Evolutionary conservation across 2,888 invertebrate genomes (phyloP).

Genomic region (Ormyrus thymus): DNA sequence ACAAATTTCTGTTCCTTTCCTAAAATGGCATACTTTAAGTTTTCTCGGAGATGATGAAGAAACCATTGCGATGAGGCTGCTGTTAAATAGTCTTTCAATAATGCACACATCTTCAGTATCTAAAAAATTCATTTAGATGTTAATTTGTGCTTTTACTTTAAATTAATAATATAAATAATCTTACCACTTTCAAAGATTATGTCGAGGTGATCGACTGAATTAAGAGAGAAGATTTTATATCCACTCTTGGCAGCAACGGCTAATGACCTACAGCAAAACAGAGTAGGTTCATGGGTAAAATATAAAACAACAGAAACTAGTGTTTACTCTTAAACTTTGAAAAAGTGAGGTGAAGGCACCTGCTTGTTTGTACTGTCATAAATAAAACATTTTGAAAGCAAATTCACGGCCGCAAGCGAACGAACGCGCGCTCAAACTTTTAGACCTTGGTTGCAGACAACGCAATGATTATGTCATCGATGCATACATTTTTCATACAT

Average conservation of each 20-base stretch:
- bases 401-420: conserved; percentile 40
- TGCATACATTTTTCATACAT: background rate
- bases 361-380: conserved; percentile 25
- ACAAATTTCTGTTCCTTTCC: conserved; percentile 98
- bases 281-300: background rate
- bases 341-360: conserved; percentile 8
- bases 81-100: conserved; percentile 97
- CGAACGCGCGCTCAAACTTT: conserved; percentile 18
- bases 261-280: conserved; percentile 81
- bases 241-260: conserved; percentile 94
- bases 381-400: conserved; percentile 50
- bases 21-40: conserved; percentile 97
- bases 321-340: background rate
- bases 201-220: conserved; percentile 89
- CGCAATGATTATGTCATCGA: conserved; percentile 48
- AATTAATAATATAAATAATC: background rate
- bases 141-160: background rate
- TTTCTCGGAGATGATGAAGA: conserved; percentile 92
- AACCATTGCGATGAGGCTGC: conserved; percentile 96
- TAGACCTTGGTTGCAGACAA: conserved; percentile 20
- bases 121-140: conserved; percentile 55
- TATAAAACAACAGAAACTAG: background rate
- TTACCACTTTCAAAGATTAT: conserved; percentile 90
- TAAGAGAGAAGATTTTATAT: conserved; percentile 91
- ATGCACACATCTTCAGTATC: conserved; percentile 90